phyloP scores from a whole-genome alignment of 2,113 vertebrate species.

The Heptranchias perlo region DNA sequence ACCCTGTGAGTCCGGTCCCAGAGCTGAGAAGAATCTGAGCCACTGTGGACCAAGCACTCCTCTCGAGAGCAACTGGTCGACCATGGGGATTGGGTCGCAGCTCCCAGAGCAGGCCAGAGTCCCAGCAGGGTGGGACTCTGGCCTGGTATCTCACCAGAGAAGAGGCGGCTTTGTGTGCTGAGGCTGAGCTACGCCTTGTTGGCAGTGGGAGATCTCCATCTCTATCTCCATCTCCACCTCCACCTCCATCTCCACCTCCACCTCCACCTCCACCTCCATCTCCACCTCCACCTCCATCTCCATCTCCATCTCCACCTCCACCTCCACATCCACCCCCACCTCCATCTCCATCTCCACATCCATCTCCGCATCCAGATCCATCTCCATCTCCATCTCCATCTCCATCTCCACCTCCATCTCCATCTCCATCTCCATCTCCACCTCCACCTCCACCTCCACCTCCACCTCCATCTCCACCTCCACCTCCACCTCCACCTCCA shows the following conservation, averaged over 20 bases:
- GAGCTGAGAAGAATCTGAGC: neutral
- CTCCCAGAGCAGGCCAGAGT: too few species aligned
- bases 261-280: neutral
- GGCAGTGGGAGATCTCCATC: neutral
- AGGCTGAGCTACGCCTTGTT: neutral
- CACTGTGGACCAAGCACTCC: neutral
- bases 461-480: neutral
- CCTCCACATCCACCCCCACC: neutral
- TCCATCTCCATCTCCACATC: too few species aligned
- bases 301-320: neutral
- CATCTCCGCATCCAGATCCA: neutral
- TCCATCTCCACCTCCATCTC: neutral
- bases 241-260: neutral
- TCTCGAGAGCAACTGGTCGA: too few species aligned
- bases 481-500: neutral
- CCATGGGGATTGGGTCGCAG: too few species aligned
- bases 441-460: neutral
- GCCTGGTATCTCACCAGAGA: neutral
- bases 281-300: neutral
- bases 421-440: neutral
- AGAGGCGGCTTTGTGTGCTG: neutral
- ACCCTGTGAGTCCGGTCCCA: too few species aligned
- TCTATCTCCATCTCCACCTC: neutral
- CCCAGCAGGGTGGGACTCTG: neutral
- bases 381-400: neutral